Evolutionary conservation across 2,113 vertebrate genomes (phyloP), one percentile per base, ranked within the genome.

Genomic region (Rhynchomys soricoides): DNA sequence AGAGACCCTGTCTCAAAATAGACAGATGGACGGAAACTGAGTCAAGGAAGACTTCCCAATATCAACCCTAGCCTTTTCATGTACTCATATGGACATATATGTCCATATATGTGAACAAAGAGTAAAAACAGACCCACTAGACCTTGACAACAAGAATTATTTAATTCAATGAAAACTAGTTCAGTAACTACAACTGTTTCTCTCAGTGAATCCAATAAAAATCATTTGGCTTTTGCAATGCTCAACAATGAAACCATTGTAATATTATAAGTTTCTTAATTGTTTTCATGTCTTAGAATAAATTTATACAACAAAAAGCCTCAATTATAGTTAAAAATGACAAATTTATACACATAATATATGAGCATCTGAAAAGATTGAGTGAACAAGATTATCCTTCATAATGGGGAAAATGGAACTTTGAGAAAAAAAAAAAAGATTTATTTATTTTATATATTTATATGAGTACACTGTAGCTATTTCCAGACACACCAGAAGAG

Each of bases 221-320:
- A 94, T 59, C 85, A 96, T 34, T 74, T 37, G 37, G 68, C 81
- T 45, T 92, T 74, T 93, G 8, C 1, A 55, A 70, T 85, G 64
- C 31, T 29, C 45, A 88, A 94, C 43, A 86, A 88, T 55, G 62
- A 92, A 95, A 95, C 31, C 71, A 87, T 21, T 4, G 48, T 55
- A 93, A 77, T 37, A 95, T 24, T 71, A 0, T 50, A 96, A 12
- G 10, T 31, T 86, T 45, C 22, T 81, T 50, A 66, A 29, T 5
- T 81, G 52, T 86, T 95, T 82, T 86, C 50, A 96, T 88, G 66
- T 94, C 74, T 81, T 83, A 79, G 74, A 96, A 86, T 57, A 89
- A 89, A 81, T 73, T 94, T 88, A 88, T 29, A 70, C 75, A 94
- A 68, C 55, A 90, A 70, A 70, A 66, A 86, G n/a, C 64, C 7